Evolutionary conservation across 2,888 invertebrate genomes (phyloP).

Genomic region (Aporophyla nigra): DNA sequence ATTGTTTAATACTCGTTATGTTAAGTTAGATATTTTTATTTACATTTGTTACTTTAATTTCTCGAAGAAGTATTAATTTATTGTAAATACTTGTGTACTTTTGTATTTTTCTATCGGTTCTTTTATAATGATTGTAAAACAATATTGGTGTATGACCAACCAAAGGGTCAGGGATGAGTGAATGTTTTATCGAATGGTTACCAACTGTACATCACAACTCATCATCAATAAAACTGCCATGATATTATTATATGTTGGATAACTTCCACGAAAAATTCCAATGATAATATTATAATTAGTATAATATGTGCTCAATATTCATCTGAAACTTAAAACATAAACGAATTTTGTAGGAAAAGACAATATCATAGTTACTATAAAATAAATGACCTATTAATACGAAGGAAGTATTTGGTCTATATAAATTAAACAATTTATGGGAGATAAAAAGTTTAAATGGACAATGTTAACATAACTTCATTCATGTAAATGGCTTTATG

Average conservation of each 20-base stretch:
- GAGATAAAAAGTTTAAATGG: slow-evolving; percentile 5
- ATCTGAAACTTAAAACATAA: slow-evolving; percentile 53
- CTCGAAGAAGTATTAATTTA: slow-evolving; percentile 70
- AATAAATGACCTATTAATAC: slow-evolving; percentile 33
- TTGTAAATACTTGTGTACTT: slow-evolving; percentile 66
- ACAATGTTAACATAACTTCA: not conserved
- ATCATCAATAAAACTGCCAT: slow-evolving; percentile 54
- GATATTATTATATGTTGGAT: slow-evolving; percentile 19
- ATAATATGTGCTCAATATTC: slow-evolving; percentile 63
- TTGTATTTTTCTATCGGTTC: slow-evolving; percentile 60
- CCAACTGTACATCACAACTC: slow-evolving; percentile 30
- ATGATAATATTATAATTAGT: slow-evolving; percentile 32
- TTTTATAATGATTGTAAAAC: slow-evolving; percentile 47
- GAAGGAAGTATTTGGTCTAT: not conserved
- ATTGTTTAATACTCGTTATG: slow-evolving; percentile 65
- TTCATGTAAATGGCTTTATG: slow-evolving; percentile 3
- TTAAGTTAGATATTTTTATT: slow-evolving; percentile 67
- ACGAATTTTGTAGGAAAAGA: slow-evolving; percentile 66
- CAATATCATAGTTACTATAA: slow-evolving; percentile 61
- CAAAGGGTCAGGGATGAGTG: slow-evolving; percentile 39
- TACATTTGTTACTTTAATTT: slow-evolving; percentile 68
- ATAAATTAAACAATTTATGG: slow-evolving; percentile 13
- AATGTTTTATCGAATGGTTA: slow-evolving; percentile 45
- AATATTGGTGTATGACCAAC: slow-evolving; percentile 40
- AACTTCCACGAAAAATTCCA: slow-evolving; percentile 24